Evolutionary conservation across 2,888 invertebrate genomes (phyloP).

Genomic region (Cheilosia variabilis): DNA sequence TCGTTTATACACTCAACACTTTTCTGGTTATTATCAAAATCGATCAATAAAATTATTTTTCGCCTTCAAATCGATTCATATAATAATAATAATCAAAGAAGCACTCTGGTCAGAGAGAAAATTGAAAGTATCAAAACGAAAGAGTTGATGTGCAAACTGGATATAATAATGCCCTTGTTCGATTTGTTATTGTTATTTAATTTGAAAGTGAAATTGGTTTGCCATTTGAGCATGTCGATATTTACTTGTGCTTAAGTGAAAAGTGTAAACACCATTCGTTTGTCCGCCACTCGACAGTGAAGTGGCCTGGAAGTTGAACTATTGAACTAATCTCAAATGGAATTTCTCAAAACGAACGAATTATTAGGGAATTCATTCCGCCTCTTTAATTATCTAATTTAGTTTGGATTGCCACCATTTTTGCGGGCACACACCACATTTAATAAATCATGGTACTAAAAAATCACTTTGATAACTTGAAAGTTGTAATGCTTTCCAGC

Average conservation of each 20-base stretch:
- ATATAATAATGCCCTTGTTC: background rate
- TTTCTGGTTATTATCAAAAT: background rate
- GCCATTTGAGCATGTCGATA: conserved; percentile 2
- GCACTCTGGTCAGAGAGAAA: background rate
- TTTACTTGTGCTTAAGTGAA: background rate
- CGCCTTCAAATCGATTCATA: background rate
- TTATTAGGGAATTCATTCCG: conserved; percentile 11
- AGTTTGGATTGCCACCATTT: conserved; percentile 19
- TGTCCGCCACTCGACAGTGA: background rate
- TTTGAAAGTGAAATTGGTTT: conserved; percentile 35
- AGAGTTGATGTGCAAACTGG: conserved; percentile 54
- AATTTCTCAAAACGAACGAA: conserved; percentile 21
- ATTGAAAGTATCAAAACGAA: conserved; percentile 31
- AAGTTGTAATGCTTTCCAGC: conserved; percentile 29
- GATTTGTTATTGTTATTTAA: conserved; percentile 11
- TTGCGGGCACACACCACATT: background rate
- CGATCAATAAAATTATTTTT: background rate
- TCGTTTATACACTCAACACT: background rate
- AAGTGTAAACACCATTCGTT: conserved; percentile 6
- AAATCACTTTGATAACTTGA: conserved; percentile 38
- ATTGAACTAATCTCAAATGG: conserved; percentile 2
- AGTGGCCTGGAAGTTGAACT: background rate
- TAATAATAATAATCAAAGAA: background rate
- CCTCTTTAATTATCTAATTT: conserved; percentile 37
- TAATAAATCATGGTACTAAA: conserved; percentile 11